Percentiles rank a stretch among this genome's conserved stretches.
Evolutionary conservation across 2,888 invertebrate species (phyloP).

Genomic region (Drosophila mulleri): DNA sequence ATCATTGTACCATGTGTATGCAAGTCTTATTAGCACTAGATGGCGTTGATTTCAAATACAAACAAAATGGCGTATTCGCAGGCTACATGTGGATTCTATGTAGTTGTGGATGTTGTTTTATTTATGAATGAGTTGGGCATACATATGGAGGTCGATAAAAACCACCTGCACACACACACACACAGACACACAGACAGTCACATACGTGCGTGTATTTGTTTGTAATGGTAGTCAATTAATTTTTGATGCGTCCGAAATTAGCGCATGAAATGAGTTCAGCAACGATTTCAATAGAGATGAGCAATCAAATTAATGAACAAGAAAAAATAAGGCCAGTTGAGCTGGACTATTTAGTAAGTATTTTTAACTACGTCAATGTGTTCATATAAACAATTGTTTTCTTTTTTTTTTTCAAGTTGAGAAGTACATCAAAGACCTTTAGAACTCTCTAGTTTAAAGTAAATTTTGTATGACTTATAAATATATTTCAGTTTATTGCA

Average conservation of each 20-base stretch:
- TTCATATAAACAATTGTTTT: not conserved
- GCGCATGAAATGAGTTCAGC: constrained; percentile 45
- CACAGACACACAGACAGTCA: constrained; percentile 3
- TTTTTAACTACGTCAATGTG: not conserved
- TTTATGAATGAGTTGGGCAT: constrained; percentile 68
- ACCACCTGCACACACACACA: constrained; percentile 35
- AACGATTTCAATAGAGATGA: constrained; percentile 35
- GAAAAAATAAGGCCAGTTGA: not conserved
- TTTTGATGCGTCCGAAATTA: constrained; percentile 50
- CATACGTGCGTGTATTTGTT: not conserved
- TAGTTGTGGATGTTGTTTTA: constrained; percentile 35
- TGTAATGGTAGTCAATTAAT: constrained; percentile 43
- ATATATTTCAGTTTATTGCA: constrained; percentile 9
- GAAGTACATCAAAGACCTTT: not conserved
- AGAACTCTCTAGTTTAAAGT: not conserved
- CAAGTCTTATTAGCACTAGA: constrained; percentile 62
- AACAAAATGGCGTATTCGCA: constrained; percentile 60
- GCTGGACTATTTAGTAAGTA: not conserved
- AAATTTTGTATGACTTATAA: not conserved
- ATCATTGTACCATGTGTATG: constrained; percentile 26
- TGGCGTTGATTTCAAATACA: constrained; percentile 65
- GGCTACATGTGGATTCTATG: constrained; percentile 18
- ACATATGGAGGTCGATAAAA: constrained; percentile 45
- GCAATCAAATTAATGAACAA: constrained; percentile 1
- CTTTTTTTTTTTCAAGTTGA: not conserved